Percentiles rank a stretch among this genome's conserved stretches.
Evolutionary conservation across 2,113 vertebrate genomes (phyloP).

Genomic region (Lasiurus borealis): DNA sequence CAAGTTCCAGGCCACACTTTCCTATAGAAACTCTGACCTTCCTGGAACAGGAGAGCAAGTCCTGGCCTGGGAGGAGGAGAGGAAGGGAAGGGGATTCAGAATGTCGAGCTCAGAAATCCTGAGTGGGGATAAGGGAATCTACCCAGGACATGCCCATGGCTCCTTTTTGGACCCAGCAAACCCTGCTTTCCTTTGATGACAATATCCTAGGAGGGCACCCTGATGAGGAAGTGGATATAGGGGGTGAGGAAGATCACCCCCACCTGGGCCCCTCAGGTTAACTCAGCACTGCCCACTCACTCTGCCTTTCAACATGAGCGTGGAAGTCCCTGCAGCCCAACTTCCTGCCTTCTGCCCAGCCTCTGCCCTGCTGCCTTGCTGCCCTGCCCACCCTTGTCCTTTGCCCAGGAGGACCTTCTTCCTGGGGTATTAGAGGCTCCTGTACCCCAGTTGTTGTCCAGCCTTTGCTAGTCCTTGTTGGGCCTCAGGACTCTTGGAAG

Average conservation of each 20-base stretch:
- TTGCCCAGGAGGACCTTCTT: not conserved
- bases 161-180: not conserved
- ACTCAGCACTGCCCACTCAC: not conserved
- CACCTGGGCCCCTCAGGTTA: not conserved
- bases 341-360: not conserved
- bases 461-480: not conserved
- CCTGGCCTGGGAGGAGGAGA: not conserved
- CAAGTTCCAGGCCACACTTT: not conserved
- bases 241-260: not conserved
- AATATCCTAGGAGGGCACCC: not conserved
- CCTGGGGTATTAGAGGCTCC: not conserved
- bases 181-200: not conserved
- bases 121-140: not conserved
- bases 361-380: not conserved
- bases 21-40: not conserved
- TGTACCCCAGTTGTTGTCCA: not conserved
- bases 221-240: not conserved
- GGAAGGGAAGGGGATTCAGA: not conserved
- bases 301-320: not conserved
- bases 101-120: conserved; percentile 5
- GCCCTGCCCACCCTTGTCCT: not conserved
- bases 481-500: not conserved
- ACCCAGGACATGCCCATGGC: not conserved
- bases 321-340: not conserved
- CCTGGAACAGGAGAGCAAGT: not conserved